Evolutionary conservation across 1,140 invertebrate species (phyloP), one percentile per base, ranked within the genome.

Genomic region (Lepidurus arcticus): DNA sequence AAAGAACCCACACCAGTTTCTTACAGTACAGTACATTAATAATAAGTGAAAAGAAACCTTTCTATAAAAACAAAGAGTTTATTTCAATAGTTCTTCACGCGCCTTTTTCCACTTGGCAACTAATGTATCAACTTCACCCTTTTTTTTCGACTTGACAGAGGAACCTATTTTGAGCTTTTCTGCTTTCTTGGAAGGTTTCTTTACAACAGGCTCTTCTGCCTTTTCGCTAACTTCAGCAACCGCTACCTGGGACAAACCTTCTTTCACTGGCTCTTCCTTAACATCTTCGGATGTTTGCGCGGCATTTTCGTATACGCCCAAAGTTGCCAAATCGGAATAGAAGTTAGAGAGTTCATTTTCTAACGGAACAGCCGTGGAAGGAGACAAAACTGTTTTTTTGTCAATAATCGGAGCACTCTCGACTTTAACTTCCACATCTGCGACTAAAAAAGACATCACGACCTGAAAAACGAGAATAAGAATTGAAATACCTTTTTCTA

Each of bases 301-400:
- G 13, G 53, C n/a, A n/a, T 13, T 13, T 65, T 65, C 53, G 53
- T 13, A 65, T 7, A 65, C 53, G 3, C n/a, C 78, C 73, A 78
- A 42, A 1, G 78, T 44, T n/a, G 78, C 78, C 73, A 78, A 34
- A 24, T 78, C 78, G 21, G 78, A 74, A 34, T 78, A 78, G 21
- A 78, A 78, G 9, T 42, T 74, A 10, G 65, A 74, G 8, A 78
- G 44, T 44, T 73, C 78, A 9, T 73, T 45, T 42, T 78, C 78
- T 10, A 78, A 44, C 53, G 53, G 53, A n/a, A 65, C 8, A 9
- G 8, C 16, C 6, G n/a, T 21, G 13, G 34, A 34, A 34, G 53
- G 6, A 21, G 53, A 9, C 13, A 21, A 16, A 65, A 7, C 7
- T 7, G 53, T 7, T 65, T 65, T 4, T 21, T 65, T 16, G 13